These are phyloP conservation scores for Linhomoeus sp. DNA, from an alignment of 2,888 invertebrate genomes.

Conservation along the genomic window DNA sequence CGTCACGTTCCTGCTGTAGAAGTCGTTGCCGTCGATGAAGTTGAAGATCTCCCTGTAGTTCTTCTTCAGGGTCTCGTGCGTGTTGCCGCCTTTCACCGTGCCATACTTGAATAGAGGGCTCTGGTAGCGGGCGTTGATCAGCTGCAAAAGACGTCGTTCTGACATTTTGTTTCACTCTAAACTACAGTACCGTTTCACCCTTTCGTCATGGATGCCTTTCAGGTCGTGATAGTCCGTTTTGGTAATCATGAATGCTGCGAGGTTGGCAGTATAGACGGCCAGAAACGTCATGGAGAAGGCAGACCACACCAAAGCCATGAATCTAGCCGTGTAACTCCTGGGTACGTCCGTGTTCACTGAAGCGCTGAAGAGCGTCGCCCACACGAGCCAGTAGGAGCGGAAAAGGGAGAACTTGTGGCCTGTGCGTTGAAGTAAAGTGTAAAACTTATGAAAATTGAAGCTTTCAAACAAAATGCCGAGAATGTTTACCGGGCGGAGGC, in stretches of 20 bases:
- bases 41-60: slow-evolving; percentile 53
- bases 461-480: slow-evolving; percentile 97
- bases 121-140: neutral
- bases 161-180: no score
- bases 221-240: slow-evolving; percentile 81
- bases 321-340: slow-evolving; percentile 65
- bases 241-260: slow-evolving; percentile 99
- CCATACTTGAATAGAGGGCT: slow-evolving; percentile 78
- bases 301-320: slow-evolving; percentile 95
- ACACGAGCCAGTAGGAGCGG: slow-evolving; percentile 95
- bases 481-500: slow-evolving; percentile 19
- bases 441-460: slow-evolving; percentile 73
- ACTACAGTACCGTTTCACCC: no score
- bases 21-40: slow-evolving; percentile 15
- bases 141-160: no score
- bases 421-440: slow-evolving; percentile 57
- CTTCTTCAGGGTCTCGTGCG: slow-evolving; percentile 72
- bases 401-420: slow-evolving; percentile 83
- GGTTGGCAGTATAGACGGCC: slow-evolving; percentile 96
- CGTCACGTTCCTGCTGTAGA: slow-evolving; percentile 19
- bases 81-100: slow-evolving; percentile 86
- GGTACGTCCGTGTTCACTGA: slow-evolving; percentile 93
- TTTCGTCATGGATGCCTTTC: slow-evolving; percentile 53
- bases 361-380: slow-evolving; percentile 96
- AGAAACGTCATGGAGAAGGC: slow-evolving; percentile 96